Conservation (phyloP, 37 sponge, comb jelly and placozoan genomes). For the Tethya wilhelma region DNA sequence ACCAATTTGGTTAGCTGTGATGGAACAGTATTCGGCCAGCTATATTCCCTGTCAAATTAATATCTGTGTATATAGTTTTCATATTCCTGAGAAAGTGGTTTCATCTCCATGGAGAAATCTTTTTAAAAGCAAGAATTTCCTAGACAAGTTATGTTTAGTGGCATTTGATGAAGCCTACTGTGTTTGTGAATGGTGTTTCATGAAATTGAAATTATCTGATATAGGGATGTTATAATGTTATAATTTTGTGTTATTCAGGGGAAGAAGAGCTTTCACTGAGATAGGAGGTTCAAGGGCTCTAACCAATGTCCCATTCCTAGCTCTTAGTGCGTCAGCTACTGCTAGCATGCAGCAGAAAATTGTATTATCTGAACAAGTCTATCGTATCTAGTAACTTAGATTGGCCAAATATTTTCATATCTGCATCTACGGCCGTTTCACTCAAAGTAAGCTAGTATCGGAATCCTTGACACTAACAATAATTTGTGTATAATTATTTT, state of each 20-base stretch:
- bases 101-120: neutral
- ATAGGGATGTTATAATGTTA: too few species aligned
- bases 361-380: neutral
- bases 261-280: neutral
- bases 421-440: neutral
- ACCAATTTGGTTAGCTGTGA: too few species aligned
- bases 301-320: conserved; percentile 2
- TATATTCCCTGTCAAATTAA: too few species aligned
- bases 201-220: too few species aligned
- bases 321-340: conserved; percentile 9
- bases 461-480: too few species aligned
- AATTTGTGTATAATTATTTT: too few species aligned
- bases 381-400: neutral
- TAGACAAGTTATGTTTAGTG: neutral
- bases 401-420: conserved; percentile 15
- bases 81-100: conserved; percentile 1
- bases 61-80: conserved; percentile 20
- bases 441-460: conserved; percentile 8
- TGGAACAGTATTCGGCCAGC: too few species aligned
- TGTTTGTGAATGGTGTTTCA: conserved; percentile 9
- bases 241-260: too few species aligned
- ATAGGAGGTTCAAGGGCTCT: conserved; percentile 19
- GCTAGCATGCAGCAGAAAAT: neutral
- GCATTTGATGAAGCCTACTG: conserved; percentile 37
- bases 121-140: neutral